Evolutionary conservation across 2,888 invertebrate species (phyloP), one percentile per base, ranked within the genome.

Genomic region (Calephelis perditalis): DNA sequence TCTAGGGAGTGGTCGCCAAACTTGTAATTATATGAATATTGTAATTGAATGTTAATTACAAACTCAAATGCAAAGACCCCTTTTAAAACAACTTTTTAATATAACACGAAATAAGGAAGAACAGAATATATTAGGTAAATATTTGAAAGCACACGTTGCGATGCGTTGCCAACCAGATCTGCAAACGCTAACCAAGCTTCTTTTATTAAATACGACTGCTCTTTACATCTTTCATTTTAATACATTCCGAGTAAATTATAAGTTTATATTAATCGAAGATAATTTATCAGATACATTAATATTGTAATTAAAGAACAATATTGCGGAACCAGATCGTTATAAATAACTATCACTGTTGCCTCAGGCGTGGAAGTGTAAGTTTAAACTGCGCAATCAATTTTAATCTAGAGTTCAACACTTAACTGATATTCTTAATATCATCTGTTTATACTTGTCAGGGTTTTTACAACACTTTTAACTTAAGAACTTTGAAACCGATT

Each of bases 81-180:
- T 54, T 54, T 35, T 49, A 52, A 52, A 52, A 35, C 52, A 52
- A 35, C 52, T 52, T 52, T 52, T 54, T 36, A 35, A 36, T 35
- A 26, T 26, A 26, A 26, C 26, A 26, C 26, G 26, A 26, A 26
- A 26, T 1, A 15, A 15, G 15, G 15, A 15, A 15, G 15, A 15
- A 15, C 15, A 15, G 15, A 15, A 15, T 15, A 15, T 15, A 15
- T 26, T 26, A 26, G 3, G 3, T 26, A 2, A 26, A 26, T 26
- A 26, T 26, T 26, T n/a, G n/a, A n/a, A n/a, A n/a, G n/a, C n/a
- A n/a, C n/a, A n/a, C n/a, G n/a, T n/a, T n/a, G n/a, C n/a, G n/a
- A n/a, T n/a, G n/a, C 40, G 40, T 40, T 40, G 40, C 5, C 8
- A 40, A 40, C 8, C 6, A 40, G 8, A 40, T 1, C 7, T 4